phyloP scores from a whole-genome alignment of 2,888 invertebrate genomes.

The Lycocerus yunnanus region DNA sequence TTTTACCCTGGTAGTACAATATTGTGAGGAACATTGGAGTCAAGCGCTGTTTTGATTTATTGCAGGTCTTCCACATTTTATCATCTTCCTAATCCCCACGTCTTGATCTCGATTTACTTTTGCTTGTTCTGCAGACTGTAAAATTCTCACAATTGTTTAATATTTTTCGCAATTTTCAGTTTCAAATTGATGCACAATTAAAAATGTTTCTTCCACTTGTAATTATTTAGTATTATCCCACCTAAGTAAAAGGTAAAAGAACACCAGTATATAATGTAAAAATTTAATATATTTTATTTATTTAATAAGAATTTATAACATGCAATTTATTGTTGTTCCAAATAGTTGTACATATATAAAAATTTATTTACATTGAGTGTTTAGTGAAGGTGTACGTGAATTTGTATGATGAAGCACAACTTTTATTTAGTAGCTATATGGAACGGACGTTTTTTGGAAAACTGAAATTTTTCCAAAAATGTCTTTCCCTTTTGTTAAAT shows the following conservation, averaged over 20 bases:
- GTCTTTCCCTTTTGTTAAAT: constrained; percentile 22
- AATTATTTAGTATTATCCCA: not conserved
- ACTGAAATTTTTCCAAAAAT: not conserved
- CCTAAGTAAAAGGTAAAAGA: constrained; percentile 11
- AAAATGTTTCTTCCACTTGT: not conserved
- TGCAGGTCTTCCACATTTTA: not conserved
- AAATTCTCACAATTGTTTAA: not conserved
- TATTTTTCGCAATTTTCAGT: not conserved
- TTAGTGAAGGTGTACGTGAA: not conserved
- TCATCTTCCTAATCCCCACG: not conserved
- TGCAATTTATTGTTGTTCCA: constrained; percentile 15
- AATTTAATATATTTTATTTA: constrained; percentile 31
- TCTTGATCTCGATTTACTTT: not conserved
- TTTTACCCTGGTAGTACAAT: not conserved
- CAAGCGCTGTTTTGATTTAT: not conserved
- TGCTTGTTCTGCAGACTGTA: not conserved
- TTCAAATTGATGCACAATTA: not conserved
- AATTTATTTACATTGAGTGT: not conserved
- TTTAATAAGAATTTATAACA: constrained; percentile 31
- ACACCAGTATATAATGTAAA: constrained; percentile 28
- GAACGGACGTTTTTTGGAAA: not conserved
- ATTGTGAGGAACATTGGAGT: not conserved
- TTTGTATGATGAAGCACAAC: constrained; percentile 7
- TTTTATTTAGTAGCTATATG: not conserved
- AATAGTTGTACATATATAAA: not conserved